Percentiles rank a stretch among this genome's conserved stretches.
These are phyloP conservation scores for Acipenser ruthenus DNA, from an alignment of 2,797 vertebrate species.

Conservation along the genomic window DNA sequence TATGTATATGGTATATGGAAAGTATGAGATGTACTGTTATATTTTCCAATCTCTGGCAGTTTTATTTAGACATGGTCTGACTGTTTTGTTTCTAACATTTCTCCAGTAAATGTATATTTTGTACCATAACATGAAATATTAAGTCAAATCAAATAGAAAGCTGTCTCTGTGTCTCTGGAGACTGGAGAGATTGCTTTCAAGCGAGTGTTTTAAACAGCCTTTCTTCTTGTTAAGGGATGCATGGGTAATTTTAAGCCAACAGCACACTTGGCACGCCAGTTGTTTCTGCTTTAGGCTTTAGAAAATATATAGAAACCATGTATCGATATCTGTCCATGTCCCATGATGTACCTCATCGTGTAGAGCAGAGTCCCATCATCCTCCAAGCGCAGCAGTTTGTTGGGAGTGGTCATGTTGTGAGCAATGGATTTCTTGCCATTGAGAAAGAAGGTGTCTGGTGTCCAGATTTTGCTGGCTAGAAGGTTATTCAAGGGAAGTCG, in stretches of 20 bases:
- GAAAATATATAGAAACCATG: not conserved
- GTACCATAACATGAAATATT: not conserved
- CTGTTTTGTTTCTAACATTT: not conserved
- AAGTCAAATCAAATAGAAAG: not conserved
- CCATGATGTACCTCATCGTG: constrained; percentile 77
- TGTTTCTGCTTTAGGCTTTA: not conserved
- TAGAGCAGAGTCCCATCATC: constrained; percentile 83
- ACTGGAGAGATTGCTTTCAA: not conserved
- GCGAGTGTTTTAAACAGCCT: not conserved
- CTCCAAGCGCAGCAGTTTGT: constrained; percentile 75
- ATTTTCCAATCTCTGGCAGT: not conserved
- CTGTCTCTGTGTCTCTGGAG: not conserved
- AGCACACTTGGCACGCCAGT: not conserved
- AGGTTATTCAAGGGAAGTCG: constrained; percentile 78
- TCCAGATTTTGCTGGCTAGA: constrained; percentile 83
- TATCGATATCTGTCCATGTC: no score
- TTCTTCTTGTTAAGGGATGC: not conserved
- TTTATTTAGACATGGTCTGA: not conserved
- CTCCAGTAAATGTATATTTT: not conserved
- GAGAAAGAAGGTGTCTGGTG: constrained; percentile 80
- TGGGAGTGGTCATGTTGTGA: constrained; percentile 84
- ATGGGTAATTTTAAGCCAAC: not conserved
- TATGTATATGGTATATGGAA: not conserved
- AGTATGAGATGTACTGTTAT: not conserved
- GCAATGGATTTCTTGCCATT: constrained; percentile 85